A percentile compares a stretch with the other conserved stretches of the same genome.
These are phyloP conservation scores for Lerista edwardsae DNA, from an alignment of 2,797 vertebrate species.

Conservation along the genomic window DNA sequence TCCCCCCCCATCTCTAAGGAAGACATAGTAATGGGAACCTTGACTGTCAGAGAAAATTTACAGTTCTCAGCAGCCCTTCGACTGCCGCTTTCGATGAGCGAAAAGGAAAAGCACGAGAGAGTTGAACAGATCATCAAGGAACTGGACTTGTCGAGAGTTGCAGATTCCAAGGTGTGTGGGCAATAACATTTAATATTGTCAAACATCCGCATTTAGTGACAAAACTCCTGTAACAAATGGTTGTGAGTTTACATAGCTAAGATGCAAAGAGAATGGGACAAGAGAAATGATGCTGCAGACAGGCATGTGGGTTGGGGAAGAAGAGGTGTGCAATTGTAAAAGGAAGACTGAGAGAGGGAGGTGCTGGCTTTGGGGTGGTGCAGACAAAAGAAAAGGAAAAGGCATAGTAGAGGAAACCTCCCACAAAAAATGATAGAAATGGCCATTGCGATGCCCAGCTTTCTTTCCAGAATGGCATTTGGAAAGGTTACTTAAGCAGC, in stretches of 20 bases:
- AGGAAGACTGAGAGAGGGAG: neutral
- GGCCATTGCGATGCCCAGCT: too few relatives aligned
- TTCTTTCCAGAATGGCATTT: too few relatives aligned
- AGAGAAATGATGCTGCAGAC: neutral
- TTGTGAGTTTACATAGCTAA: neutral
- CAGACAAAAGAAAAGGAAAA: neutral
- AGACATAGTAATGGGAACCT: constrained; percentile 89
- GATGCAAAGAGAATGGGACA: neutral
- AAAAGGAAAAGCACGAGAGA: constrained; percentile 82
- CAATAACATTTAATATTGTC: neutral
- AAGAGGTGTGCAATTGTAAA: neutral
- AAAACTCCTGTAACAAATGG: neutral
- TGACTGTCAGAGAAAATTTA: constrained; percentile 91
- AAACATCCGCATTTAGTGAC: too few relatives aligned
- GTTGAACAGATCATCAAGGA: constrained; percentile 84
- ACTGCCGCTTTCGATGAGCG: constrained; percentile 77
- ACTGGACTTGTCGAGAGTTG: constrained; percentile 87
- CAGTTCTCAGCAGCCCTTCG: constrained; percentile 89
- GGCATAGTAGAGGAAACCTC: too few relatives aligned
- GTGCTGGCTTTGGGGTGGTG: neutral
- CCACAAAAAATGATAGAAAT: too few relatives aligned
- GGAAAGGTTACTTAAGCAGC: too few relatives aligned
- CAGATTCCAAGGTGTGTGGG: constrained; percentile 83
- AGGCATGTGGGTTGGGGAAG: neutral
- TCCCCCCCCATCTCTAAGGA: constrained; percentile 74